Evolutionary conservation across 1,140 invertebrate species (phyloP), one percentile per base, ranked within the genome.

Genomic region (Polyergus mexicanus): DNA sequence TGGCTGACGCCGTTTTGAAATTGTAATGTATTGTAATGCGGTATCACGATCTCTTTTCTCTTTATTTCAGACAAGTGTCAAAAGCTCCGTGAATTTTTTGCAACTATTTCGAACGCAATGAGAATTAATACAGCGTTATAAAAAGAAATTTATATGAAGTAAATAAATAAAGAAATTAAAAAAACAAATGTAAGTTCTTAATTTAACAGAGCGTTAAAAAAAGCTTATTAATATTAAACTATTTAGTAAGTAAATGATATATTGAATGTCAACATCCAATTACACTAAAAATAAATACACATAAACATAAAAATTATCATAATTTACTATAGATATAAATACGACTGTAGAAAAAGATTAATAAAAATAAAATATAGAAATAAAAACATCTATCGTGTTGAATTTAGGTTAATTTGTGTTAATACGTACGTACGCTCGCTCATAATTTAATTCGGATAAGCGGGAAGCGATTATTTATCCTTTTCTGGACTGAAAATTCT

Each of bases 11-110:
- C 25, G 77, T 35, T 83, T 83, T 83, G 72, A 83, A 83, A 83
- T 72, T 83, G 78, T 83, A 83, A 83, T 83, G 78, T 83, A 83
- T 83, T 83, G 68, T 83, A 83, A 83, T 83, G 54, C 68, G 78
- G 25, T 58, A 72, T 72, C 78, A 44, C 78, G 0, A 81, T 44
- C 54, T 81, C 78, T 51, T 72, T 47, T 8, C 66, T 60, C 78
- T 81, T 72, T 72, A 83, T 83, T 83, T 60, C 68, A 60, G 54
- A 83, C 78, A 83, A 47, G 78, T 83, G 78, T 71, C 51, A 83
- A 83, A 51, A 60, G 68, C 38, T 22, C 25, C 25, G 19, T 58
- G 78, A 81, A 81, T 81, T 60, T 68, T 10, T 71, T 35, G 3
- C 47, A 38, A 5, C 54, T 54, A 68, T 28, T 44, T 63, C 25